Evolutionary conservation across 2,888 invertebrate species (phyloP).

Genomic region (Slavum lentiscoides): DNA sequence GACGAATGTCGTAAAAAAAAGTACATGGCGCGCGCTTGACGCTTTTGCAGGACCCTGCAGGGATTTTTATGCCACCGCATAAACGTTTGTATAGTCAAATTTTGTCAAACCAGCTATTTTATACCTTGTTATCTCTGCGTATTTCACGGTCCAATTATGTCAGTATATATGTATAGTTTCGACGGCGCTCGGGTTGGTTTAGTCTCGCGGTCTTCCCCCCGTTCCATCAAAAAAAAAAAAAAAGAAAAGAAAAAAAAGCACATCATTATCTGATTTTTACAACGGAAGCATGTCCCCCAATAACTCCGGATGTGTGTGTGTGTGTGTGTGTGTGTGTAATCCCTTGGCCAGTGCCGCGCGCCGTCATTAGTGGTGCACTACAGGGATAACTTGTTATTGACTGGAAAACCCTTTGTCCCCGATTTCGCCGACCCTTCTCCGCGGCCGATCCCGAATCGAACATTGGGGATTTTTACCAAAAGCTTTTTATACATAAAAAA

Average conservation of each 20-base stretch:
- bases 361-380: slow-evolving; percentile 35
- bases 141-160: slow-evolving; percentile 49
- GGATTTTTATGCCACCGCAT: neutral
- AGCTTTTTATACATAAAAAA: slow-evolving; percentile 11
- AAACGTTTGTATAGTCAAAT: slow-evolving; percentile 29
- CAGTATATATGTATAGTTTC: neutral
- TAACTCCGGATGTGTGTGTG: slow-evolving; percentile 15
- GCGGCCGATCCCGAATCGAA: slow-evolving; percentile 9
- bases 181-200: neutral
- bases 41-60: neutral
- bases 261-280: slow-evolving; percentile 51
- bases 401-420: slow-evolving; percentile 34
- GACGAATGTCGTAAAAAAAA: neutral
- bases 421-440: too few relatives aligned
- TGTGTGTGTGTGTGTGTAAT: slow-evolving; percentile 3
- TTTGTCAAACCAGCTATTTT: slow-evolving; percentile 42
- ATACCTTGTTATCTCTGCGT: slow-evolving; percentile 44
- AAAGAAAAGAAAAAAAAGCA: slow-evolving; percentile 7
- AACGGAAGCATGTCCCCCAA: slow-evolving; percentile 37
- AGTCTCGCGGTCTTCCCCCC: too few relatives aligned
- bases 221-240: neutral
- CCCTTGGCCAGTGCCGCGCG: slow-evolving; percentile 20
- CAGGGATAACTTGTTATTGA: slow-evolving; percentile 48
- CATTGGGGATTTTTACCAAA: slow-evolving; percentile 17
- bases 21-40: neutral